phyloP scores from a whole-genome alignment of 2,113 vertebrate species.

The Tonatia bakeri region DNA sequence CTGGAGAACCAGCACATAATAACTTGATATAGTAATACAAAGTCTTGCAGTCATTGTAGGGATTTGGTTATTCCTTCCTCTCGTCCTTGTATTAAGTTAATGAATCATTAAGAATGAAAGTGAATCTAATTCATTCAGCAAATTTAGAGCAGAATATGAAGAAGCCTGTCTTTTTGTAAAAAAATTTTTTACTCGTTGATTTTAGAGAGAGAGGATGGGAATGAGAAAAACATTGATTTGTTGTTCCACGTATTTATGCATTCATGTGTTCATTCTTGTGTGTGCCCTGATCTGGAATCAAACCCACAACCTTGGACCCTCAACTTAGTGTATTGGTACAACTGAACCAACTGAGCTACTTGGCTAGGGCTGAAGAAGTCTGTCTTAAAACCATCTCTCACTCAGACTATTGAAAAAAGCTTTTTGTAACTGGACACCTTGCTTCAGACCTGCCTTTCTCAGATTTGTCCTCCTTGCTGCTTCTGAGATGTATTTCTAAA shows the following conservation, averaged over 20 bases:
- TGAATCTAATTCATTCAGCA: not conserved
- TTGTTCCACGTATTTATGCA: too few species aligned
- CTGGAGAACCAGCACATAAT: not conserved
- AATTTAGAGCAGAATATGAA: not conserved
- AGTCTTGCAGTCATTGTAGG: not conserved
- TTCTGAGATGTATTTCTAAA: not conserved
- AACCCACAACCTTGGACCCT: too few species aligned
- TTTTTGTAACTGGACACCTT: not conserved
- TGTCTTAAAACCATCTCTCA: not conserved
- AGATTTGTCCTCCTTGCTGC: not conserved
- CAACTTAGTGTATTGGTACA: too few species aligned
- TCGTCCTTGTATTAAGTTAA: not conserved
- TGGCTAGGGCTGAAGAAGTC: not conserved
- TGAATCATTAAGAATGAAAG: slow-evolving; percentile 9
- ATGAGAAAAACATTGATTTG: too few species aligned
- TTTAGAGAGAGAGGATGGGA: too few species aligned
- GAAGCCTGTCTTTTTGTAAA: not conserved
- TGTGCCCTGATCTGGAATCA: too few species aligned
- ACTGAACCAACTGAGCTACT: too few species aligned
- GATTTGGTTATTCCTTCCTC: not conserved
- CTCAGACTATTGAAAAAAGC: not conserved
- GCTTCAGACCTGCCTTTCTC: not conserved
- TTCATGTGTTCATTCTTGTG: too few species aligned
- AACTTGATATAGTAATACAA: not conserved
- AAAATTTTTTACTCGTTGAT: too few species aligned